These are phyloP conservation scores for Lucilia sericata DNA, from an alignment of 1,140 invertebrate species.

Conservation along the genomic window DNA sequence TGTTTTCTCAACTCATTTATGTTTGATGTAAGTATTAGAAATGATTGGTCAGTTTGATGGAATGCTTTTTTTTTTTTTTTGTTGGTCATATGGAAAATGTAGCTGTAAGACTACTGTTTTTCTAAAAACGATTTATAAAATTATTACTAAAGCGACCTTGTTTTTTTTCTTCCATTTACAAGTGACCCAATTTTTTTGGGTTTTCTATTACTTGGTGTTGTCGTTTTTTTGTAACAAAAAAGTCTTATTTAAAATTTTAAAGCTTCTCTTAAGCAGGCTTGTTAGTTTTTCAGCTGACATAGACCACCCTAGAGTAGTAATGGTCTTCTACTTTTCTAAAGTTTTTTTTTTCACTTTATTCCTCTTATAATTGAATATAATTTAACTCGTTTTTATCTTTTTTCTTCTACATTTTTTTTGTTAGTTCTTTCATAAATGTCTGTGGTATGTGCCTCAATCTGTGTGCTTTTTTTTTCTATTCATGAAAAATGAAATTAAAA, in stretches of 20 bases:
- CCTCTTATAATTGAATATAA: constrained; percentile 36
- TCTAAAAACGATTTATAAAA: neutral
- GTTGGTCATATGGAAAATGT: neutral
- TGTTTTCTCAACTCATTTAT: neutral
- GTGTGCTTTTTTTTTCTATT: neutral
- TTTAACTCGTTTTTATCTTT: constrained; percentile 28
- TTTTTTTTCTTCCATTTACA: neutral
- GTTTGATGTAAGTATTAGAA: neutral
- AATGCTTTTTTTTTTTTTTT: neutral
- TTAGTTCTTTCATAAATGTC: neutral
- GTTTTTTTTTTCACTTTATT: neutral
- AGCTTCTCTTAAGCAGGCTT: neutral
- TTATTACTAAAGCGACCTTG: constrained; percentile 22
- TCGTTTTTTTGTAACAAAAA: constrained; percentile 10
- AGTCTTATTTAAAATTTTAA: constrained; percentile 14
- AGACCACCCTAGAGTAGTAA: constrained; percentile 31
- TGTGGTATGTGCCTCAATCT: neutral
- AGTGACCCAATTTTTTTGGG: constrained; percentile 28
- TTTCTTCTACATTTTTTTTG: no score
- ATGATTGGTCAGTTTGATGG: neutral
- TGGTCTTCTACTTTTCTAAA: neutral
- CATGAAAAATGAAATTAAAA: constrained; percentile 34
- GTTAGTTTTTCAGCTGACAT: constrained; percentile 2
- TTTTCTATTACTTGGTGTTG: no score
- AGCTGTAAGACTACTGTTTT: no score